These are phyloP conservation scores for Hybognathus amarus DNA, from an alignment of 2,797 vertebrate genomes.

Conservation along the genomic window DNA sequence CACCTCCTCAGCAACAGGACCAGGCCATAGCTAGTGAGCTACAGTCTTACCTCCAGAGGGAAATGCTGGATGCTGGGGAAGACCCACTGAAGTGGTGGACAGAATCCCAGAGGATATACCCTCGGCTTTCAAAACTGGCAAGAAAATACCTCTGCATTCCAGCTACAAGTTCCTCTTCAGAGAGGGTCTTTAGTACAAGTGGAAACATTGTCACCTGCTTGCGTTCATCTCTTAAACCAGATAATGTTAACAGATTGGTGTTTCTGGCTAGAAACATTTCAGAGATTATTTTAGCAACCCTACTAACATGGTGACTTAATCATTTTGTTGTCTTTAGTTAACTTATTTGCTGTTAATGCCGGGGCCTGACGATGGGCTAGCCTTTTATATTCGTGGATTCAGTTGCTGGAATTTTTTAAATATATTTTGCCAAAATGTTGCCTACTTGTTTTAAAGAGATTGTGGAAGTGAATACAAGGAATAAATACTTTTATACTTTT, in stretches of 20 bases:
- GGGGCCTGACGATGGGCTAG: no score
- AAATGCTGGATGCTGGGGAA: slow-evolving; percentile 45
- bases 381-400: no score
- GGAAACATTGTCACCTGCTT: slow-evolving; percentile 36
- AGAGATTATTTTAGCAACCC: not conserved
- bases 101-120: slow-evolving; percentile 6
- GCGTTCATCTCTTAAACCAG: slow-evolving; percentile 19
- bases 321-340: no score
- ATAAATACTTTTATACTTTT: no score
- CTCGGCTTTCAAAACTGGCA: slow-evolving; percentile 28
- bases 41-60: slow-evolving; percentile 48
- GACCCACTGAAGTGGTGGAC: slow-evolving; percentile 32
- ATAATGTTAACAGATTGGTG: slow-evolving; percentile 47
- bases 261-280: slow-evolving; percentile 50
- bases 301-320: no score
- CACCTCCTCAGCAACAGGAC: slow-evolving; percentile 44
- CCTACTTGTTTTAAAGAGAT: no score
- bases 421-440: no score
- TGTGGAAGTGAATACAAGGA: no score
- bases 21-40: slow-evolving; percentile 46
- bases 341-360: no score
- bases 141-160: slow-evolving; percentile 44
- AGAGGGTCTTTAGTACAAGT: slow-evolving; percentile 22
- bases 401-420: no score
- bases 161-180: slow-evolving; percentile 39